Evolutionary conservation across 2,113 vertebrate species (phyloP), one percentile per base, ranked within the genome.

Genomic region (Rallus limicola): DNA sequence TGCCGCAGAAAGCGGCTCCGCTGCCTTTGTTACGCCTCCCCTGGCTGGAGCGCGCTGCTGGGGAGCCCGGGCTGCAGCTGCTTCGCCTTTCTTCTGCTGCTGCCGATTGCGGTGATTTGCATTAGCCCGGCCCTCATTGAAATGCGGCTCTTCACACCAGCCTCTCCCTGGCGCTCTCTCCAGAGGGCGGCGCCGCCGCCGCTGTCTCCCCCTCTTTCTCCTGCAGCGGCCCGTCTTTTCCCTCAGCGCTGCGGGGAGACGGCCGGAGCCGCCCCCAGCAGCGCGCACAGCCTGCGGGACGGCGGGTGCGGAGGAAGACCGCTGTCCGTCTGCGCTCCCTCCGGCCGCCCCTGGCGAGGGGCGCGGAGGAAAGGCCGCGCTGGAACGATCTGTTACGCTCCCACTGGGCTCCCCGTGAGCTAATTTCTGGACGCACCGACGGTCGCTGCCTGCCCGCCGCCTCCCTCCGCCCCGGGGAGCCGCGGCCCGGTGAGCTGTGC

Each of bases 1-100:
- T 93, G 97, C 92, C 75, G 92, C 89, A 77, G 86, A 86, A 62
- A 95, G 91, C 96, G 80, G 96, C 92, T 93, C 70, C 78, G 82
- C 53, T 94, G 96, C 96, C 97, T 97, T 98, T 98, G 98, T 98
- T 98, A 98, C 98, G 97, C 97, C 97, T 98, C 96, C 95, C 95
- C 93, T 89, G 90, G 93, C 76, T 55, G 76, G 46, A 88, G 81
- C 76, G 78, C 72, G 90, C 90, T 85, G 94, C 70, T 70, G 93
- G 93, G 94, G 97, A 98, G 98, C 96, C 96, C 92, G 90, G 96
- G 97, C 96, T 98, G 97, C 94, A 95, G 98, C 98, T 96, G 98
- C 98, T 97, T 95, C 88, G 71, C 95, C 96, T 90, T 96, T 92
- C 89, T 96, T 85, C 95, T 95, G 92, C 98, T 96, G 95, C 98